Conservation (phyloP, 2,888 invertebrate species). For the Pyrrhosoma nymphula region DNA sequence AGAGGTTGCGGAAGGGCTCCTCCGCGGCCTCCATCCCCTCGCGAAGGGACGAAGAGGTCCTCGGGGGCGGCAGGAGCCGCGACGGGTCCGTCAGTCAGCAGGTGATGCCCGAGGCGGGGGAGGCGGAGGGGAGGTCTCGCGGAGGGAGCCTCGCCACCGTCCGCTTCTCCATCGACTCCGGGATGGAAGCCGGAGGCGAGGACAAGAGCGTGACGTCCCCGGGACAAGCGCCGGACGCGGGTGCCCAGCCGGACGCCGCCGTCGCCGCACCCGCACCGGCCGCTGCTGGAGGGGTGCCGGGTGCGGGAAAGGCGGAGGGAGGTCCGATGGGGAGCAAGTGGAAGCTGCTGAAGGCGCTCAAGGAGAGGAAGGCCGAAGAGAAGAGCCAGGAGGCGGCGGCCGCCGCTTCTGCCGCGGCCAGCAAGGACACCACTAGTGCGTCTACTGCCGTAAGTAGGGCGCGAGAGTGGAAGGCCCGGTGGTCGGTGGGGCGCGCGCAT, state of each 20-base stretch:
- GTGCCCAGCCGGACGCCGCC: slow-evolving; percentile 72
- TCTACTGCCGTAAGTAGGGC: slow-evolving; percentile 40
- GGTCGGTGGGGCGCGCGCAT: not conserved
- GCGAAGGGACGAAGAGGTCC: not conserved
- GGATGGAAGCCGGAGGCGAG: slow-evolving; percentile 74
- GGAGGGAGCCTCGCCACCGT: slow-evolving; percentile 74
- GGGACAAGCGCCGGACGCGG: slow-evolving; percentile 76
- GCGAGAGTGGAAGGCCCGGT: not conserved
- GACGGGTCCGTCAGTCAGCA: slow-evolving; percentile 71
- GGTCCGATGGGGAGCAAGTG: slow-evolving; percentile 90
- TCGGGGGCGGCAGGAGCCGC: slow-evolving; percentile 17
- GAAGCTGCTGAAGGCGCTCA: slow-evolving; percentile 93
- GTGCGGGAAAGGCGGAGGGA: slow-evolving; percentile 76
- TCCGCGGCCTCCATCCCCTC: slow-evolving; percentile 73
- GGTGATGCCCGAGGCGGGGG: slow-evolving; percentile 73
- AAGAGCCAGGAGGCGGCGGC: slow-evolving; percentile 86
- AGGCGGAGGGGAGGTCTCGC: slow-evolving; percentile 75
- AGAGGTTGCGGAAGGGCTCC: slow-evolving; percentile 71
- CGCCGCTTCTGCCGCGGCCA: slow-evolving; percentile 81
- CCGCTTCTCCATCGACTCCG: slow-evolving; percentile 49
- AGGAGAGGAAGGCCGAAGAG: slow-evolving; percentile 94
- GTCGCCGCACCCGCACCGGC: slow-evolving; percentile 71
- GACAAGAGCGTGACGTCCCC: slow-evolving; percentile 75
- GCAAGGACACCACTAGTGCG: not conserved
- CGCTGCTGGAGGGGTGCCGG: slow-evolving; percentile 75